phyloP scores from a whole-genome alignment of 1,140 invertebrate genomes.

The Diabrotica virgifera region DNA sequence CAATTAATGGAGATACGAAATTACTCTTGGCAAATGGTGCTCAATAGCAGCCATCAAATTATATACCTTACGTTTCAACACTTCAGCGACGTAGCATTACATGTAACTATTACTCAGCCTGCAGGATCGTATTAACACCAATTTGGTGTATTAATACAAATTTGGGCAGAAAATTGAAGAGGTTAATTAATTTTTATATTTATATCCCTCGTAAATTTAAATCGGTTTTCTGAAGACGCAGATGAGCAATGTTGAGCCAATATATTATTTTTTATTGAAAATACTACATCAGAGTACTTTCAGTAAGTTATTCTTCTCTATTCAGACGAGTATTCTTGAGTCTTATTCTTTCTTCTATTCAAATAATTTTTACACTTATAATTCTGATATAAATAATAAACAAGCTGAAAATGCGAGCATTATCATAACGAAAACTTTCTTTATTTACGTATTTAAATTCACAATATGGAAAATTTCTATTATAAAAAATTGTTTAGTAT shows the following conservation, averaged over 20 bases:
- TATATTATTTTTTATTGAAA: neutral
- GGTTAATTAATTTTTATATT: neutral
- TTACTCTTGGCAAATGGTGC: constrained; percentile 14
- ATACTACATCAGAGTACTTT: too few species aligned
- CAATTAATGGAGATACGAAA: constrained; percentile 6
- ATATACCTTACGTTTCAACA: constrained; percentile 13
- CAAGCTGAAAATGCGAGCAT: too few species aligned
- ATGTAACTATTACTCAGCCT: neutral
- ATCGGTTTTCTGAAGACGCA: neutral
- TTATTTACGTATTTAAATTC: too few species aligned
- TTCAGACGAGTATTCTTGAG: too few species aligned
- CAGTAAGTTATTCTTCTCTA: too few species aligned
- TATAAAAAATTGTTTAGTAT: too few species aligned
- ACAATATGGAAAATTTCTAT: too few species aligned
- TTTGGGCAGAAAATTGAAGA: neutral
- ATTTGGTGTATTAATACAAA: neutral
- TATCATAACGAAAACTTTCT: too few species aligned
- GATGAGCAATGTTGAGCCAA: neutral
- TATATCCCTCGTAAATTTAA: neutral
- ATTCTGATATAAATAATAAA: too few species aligned
- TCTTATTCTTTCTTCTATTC: too few species aligned
- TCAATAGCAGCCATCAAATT: constrained; percentile 9
- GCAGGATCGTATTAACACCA: neutral
- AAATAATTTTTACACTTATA: too few species aligned
- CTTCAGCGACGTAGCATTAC: neutral